Percentiles rank a stretch among this genome's conserved stretches.
phyloP scores from a whole-genome alignment of 2,888 invertebrate species.

The Aphodius granarius region DNA sequence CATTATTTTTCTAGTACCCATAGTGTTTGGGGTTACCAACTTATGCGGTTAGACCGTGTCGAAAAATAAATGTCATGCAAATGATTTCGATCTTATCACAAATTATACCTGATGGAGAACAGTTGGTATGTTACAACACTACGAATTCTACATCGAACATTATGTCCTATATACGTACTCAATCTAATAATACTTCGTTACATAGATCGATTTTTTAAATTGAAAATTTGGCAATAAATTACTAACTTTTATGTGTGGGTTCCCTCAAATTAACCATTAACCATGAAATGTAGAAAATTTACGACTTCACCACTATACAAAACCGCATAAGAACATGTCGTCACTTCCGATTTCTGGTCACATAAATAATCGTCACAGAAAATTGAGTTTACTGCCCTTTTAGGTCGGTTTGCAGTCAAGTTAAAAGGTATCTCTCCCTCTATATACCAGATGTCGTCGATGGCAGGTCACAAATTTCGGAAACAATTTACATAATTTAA shows the following conservation, averaged over 20 bases:
- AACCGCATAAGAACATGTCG: not conserved
- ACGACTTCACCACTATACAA: not conserved
- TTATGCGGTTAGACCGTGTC: not conserved
- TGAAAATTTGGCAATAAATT: not conserved
- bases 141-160: not conserved
- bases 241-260: not conserved
- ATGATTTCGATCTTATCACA: not conserved
- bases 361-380: not conserved
- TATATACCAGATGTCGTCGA: not conserved
- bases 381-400: not conserved
- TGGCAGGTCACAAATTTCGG: not conserved
- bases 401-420: not conserved
- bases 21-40: not conserved
- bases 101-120: not conserved
- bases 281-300: not conserved
- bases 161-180: not conserved
- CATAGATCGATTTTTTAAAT: not conserved
- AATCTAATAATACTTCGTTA: not conserved
- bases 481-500: not conserved
- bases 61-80: not conserved
- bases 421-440: not conserved
- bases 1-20: not conserved
- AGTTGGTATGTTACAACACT: not conserved
- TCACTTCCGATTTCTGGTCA: not conserved
- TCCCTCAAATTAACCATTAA: not conserved